A percentile compares a stretch with the other conserved stretches of the same genome.
Evolutionary conservation across 2,797 vertebrate species (phyloP).

Genomic region (Cryptoprocta ferox): DNA sequence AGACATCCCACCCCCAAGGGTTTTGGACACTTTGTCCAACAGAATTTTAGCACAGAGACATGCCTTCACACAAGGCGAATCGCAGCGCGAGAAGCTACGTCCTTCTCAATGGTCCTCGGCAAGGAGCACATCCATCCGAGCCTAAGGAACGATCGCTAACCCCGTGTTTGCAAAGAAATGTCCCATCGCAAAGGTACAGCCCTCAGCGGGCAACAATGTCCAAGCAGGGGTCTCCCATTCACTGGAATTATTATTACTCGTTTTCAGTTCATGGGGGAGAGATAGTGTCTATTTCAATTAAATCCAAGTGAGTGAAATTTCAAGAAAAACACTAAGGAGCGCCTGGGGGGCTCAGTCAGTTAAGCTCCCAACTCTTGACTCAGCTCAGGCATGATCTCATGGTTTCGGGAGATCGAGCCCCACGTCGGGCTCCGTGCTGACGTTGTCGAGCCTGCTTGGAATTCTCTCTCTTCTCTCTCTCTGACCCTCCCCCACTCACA

Average conservation of each 20-base stretch:
- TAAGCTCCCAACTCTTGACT: no score
- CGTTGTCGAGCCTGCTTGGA: no score
- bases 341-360: no score
- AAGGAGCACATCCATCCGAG: no score
- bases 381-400: no score
- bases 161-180: not conserved
- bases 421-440: no score
- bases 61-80: accelerated
- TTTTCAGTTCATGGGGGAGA: not conserved
- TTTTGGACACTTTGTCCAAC: not conserved
- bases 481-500: no score
- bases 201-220: accelerated
- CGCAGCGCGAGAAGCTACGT: not conserved
- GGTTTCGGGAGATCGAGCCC: no score
- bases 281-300: not conserved
- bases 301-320: no score
- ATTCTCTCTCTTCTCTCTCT: no score
- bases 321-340: not conserved
- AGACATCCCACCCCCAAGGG: not conserved
- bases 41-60: not conserved
- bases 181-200: not conserved
- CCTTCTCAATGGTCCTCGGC: no score
- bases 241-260: not conserved
- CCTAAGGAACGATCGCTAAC: not conserved
- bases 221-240: not conserved